These are phyloP conservation scores for Crypturellus undulatus DNA, from an alignment of 2,113 vertebrate genomes.

Conservation along the genomic window DNA sequence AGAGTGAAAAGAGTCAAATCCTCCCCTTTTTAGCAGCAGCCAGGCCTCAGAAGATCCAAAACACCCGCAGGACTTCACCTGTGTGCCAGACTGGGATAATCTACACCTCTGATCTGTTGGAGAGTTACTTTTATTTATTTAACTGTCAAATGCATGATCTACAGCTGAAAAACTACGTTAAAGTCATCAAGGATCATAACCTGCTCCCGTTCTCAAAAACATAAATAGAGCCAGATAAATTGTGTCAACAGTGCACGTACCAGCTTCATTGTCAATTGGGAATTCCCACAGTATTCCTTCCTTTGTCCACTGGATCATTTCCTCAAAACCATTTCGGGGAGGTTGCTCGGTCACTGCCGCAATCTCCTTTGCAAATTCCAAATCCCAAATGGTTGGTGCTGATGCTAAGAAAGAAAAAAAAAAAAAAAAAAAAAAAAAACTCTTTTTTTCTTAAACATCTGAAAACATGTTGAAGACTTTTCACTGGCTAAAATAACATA, in stretches of 20 bases:
- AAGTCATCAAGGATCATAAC: neutral
- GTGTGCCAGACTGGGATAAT: conserved; percentile 12
- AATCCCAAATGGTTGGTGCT: conserved; percentile 89
- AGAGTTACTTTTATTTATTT: neutral
- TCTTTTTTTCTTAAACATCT: neutral
- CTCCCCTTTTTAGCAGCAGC: neutral
- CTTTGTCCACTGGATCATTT: conserved; percentile 96
- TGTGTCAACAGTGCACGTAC: conserved; percentile 72
- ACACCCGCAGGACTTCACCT: conserved; percentile 20
- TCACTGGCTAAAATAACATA: neutral
- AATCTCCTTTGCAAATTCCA: conserved; percentile 86
- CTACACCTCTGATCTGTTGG: neutral
- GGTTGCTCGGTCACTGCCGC: conserved; percentile 71
- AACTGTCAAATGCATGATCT: neutral
- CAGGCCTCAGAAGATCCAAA: neutral
- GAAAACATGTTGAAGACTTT: neutral
- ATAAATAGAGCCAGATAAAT: neutral
- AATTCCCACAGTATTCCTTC: conserved; percentile 93
- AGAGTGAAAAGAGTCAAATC: neutral
- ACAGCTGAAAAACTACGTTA: neutral
- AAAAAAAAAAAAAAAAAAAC: neutral
- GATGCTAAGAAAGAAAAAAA: conserved; percentile 35
- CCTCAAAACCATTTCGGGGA: conserved; percentile 91
- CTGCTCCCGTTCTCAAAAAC: neutral
- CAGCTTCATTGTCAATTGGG: conserved; percentile 91